Conservation (phyloP, 2,797 vertebrate genomes). For the Pangasius mekongensis region DNA sequence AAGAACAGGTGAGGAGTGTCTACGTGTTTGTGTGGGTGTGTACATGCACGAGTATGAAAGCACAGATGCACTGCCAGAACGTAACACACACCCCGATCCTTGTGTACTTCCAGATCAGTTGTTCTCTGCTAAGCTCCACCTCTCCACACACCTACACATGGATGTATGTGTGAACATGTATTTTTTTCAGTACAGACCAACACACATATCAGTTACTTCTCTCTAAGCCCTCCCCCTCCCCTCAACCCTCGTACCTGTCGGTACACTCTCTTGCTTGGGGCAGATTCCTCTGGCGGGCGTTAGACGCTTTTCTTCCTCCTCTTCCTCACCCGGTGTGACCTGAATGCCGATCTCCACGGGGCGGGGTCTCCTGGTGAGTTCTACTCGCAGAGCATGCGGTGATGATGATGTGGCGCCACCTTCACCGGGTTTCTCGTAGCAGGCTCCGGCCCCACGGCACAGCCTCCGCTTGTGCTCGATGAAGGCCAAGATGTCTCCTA, state of each 20-base stretch:
- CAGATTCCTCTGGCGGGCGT: conserved; percentile 87
- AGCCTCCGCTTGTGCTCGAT: conserved; percentile 98
- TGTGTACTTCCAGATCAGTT: background rate
- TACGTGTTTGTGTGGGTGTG: conserved; percentile 48
- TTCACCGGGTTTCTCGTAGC: conserved; percentile 91
- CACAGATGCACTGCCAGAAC: background rate
- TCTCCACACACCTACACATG: background rate
- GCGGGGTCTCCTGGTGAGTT: conserved; percentile 87
- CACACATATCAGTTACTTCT: background rate
- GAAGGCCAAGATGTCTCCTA: conserved; percentile 97
- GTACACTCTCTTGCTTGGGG: conserved; percentile 94
- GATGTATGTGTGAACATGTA: background rate
- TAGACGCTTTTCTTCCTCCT: conserved; percentile 71
- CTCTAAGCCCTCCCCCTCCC: conserved; percentile 26
- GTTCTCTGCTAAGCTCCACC: background rate
- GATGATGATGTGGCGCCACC: conserved; percentile 79
- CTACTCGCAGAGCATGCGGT: conserved; percentile 77
- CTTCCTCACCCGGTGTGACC: conserved; percentile 89
- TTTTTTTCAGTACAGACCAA: background rate
- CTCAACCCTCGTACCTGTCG: conserved; percentile 69
- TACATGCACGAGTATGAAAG: conserved; percentile 10
- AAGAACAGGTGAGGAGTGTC: background rate
- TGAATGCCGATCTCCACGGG: conserved; percentile 98
- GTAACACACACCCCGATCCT: background rate
- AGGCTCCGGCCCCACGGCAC: conserved; percentile 80